A percentile compares a stretch with the other conserved stretches of the same genome.
These are phyloP conservation scores for Netelia inedita DNA, from an alignment of 2,888 invertebrate genomes.

Conservation along the genomic window DNA sequence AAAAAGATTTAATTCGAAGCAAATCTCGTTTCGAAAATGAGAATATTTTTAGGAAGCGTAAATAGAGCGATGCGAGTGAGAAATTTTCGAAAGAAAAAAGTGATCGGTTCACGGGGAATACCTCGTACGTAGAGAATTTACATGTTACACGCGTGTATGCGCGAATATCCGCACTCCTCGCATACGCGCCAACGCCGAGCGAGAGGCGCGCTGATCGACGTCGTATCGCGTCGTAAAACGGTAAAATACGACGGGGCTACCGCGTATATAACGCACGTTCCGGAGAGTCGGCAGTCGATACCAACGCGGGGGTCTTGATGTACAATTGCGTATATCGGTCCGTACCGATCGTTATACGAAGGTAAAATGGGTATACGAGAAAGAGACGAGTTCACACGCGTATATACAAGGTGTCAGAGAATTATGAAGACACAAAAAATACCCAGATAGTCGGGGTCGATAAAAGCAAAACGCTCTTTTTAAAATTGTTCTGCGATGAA, in stretches of 20 bases:
- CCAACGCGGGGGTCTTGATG: conserved; percentile 5
- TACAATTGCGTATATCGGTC: conserved; percentile 50
- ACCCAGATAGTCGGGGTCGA: too few species aligned
- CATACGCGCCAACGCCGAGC: conserved; percentile 27
- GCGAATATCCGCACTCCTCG: too few species aligned
- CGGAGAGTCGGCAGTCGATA: not conserved
- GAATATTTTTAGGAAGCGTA: too few species aligned
- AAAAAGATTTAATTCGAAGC: too few species aligned
- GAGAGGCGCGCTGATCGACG: conserved; percentile 58
- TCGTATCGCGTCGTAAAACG: conserved; percentile 64
- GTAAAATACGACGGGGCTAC: conserved; percentile 69
- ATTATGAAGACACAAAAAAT: not conserved
- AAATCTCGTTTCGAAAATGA: too few species aligned
- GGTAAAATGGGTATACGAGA: conserved; percentile 8
- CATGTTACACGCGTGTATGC: not conserved
- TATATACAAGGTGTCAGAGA: not conserved
- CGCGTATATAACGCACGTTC: conserved; percentile 16
- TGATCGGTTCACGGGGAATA: too few species aligned
- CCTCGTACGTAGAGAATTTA: too few species aligned
- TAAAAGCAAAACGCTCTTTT: too few species aligned
- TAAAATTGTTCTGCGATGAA: too few species aligned
- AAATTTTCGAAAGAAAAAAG: too few species aligned
- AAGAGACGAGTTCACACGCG: not conserved
- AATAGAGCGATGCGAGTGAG: too few species aligned
- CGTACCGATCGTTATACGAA: conserved; percentile 46